Evolutionary conservation across 2,113 vertebrate genomes (phyloP).

Genomic region (Perognathus longimembris): DNA sequence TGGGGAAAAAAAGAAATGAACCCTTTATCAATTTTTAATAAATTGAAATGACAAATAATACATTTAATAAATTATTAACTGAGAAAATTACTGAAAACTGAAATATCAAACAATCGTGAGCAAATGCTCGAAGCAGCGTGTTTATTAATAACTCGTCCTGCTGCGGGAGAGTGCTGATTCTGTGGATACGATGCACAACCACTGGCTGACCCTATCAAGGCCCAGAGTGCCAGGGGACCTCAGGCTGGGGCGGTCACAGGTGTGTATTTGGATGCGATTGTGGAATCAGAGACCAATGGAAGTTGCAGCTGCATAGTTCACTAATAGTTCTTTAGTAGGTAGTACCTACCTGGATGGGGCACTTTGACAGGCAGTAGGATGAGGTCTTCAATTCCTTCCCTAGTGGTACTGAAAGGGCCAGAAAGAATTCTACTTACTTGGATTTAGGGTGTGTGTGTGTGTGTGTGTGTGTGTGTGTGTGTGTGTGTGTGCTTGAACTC

Average conservation of each 20-base stretch:
- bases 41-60: slow-evolving; percentile 85
- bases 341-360: not conserved
- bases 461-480: no score
- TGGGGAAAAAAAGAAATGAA: slow-evolving; percentile 80
- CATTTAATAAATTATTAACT: slow-evolving; percentile 86
- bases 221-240: not conserved
- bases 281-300: not conserved
- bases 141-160: slow-evolving; percentile 79
- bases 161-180: slow-evolving; percentile 32
- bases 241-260: fast-evolving
- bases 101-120: slow-evolving; percentile 84
- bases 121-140: slow-evolving; percentile 78
- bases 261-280: not conserved
- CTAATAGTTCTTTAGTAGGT: not conserved
- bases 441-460: no score
- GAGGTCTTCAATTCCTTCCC: not conserved
- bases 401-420: not conserved
- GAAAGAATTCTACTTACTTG: not conserved
- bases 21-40: slow-evolving; percentile 85
- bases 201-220: not conserved
- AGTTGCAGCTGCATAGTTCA: not conserved
- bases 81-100: slow-evolving; percentile 86
- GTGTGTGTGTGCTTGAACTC: no score
- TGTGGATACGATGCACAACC: not conserved
- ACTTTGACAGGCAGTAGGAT: not conserved